Percentiles rank a stretch among this genome's conserved stretches.
Conservation (phyloP, 1,140 invertebrate genomes). For the Semibalanus balanoides region DNA sequence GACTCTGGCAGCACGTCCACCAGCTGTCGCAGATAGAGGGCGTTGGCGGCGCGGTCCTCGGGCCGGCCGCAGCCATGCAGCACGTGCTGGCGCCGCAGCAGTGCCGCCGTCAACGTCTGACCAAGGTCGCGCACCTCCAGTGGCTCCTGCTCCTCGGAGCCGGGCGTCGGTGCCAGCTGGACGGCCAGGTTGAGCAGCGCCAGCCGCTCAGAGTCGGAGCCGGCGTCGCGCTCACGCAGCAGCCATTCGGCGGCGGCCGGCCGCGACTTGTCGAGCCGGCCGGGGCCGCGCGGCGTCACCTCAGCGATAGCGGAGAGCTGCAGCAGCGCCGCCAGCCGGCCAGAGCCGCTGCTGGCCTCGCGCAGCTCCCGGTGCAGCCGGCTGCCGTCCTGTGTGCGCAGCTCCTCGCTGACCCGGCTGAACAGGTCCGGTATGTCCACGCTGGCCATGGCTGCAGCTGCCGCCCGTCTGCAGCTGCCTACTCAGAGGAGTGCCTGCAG, state of each 20-base stretch:
- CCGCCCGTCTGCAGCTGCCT: too few species aligned
- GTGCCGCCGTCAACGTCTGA: neutral
- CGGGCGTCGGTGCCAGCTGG: neutral
- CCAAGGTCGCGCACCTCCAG: neutral
- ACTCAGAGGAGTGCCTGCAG: too few species aligned
- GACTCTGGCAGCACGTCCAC: neutral
- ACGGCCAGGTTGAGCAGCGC: conserved; percentile 1
- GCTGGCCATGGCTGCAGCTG: neutral
- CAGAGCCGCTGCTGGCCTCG: neutral
- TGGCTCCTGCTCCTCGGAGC: neutral
- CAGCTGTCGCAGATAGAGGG: neutral
- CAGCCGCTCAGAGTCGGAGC: neutral
- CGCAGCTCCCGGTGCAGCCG: neutral
- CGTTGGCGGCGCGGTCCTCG: neutral
- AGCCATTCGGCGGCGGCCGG: neutral
- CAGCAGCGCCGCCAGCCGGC: neutral
- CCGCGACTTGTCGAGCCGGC: neutral
- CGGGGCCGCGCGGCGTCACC: neutral
- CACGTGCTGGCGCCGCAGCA: neutral
- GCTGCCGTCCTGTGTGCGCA: neutral
- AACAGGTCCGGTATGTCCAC: neutral
- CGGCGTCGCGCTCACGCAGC: neutral
- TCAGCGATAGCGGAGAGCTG: neutral
- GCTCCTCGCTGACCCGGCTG: neutral
- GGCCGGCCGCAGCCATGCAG: neutral